Percentiles rank a stretch among this genome's conserved stretches.
Conservation (phyloP, 2,113 vertebrate species). For the Piprites chloris region DNA sequence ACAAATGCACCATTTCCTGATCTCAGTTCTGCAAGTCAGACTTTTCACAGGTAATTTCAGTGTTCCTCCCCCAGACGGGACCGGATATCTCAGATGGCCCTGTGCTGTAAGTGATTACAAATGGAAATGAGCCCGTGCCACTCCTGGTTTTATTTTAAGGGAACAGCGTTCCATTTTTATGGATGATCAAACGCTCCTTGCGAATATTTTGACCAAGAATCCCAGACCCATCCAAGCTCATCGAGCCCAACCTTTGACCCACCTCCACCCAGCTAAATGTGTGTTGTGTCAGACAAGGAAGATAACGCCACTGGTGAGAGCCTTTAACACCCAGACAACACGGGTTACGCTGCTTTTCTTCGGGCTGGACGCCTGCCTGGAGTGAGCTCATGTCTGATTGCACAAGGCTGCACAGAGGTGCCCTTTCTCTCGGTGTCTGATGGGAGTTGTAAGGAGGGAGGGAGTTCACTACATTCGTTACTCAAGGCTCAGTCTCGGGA, state of each 20-base stretch:
- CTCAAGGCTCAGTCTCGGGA: not conserved
- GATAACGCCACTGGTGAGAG: not conserved
- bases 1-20: not conserved
- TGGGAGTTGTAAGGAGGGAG: not conserved
- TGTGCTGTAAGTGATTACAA: not conserved
- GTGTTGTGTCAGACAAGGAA: not conserved
- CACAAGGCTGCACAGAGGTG: not conserved
- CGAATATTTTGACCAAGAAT: not conserved
- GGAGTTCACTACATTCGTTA: not conserved
- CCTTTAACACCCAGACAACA: not conserved
- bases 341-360: not conserved
- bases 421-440: not conserved
- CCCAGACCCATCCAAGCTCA: not conserved
- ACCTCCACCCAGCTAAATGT: not conserved
- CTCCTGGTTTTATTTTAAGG: fast-evolving
- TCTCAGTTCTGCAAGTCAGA: not conserved
- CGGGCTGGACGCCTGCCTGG: not conserved
- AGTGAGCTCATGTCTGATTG: not conserved
- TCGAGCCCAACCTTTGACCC: not conserved
- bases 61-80: fast-evolving
- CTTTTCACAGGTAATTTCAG: not conserved
- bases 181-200: not conserved
- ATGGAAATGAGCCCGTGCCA: not conserved
- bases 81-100: fast-evolving
- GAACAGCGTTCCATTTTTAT: not conserved